These are phyloP conservation scores for Pachycephala philippinensis DNA, from an alignment of 2,113 vertebrate species.

Conservation along the genomic window DNA sequence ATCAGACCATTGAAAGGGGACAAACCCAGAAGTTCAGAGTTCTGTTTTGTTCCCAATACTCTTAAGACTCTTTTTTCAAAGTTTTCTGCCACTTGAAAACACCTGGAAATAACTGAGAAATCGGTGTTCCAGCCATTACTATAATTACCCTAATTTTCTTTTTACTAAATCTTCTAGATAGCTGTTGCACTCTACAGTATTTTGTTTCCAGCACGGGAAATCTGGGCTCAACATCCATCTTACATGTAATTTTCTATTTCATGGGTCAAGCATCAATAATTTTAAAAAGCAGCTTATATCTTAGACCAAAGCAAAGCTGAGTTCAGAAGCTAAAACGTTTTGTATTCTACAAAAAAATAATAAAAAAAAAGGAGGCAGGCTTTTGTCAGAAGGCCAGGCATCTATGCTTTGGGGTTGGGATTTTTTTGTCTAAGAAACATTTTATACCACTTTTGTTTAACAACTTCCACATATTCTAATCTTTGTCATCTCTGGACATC, in stretches of 20 bases:
- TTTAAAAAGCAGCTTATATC: background rate
- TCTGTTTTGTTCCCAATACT: background rate
- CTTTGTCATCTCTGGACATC: background rate
- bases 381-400: background rate
- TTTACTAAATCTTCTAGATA: background rate
- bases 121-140: background rate
- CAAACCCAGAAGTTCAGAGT: background rate
- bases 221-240: background rate
- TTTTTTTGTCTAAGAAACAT: background rate
- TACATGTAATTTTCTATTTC: background rate
- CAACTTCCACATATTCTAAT: slow-evolving; percentile 28
- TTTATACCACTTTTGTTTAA: background rate
- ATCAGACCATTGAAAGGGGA: background rate
- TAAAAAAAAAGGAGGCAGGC: background rate
- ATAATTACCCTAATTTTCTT: background rate
- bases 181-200: background rate
- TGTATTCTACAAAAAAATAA: background rate
- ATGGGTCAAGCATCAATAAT: background rate
- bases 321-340: background rate
- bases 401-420: too few species aligned
- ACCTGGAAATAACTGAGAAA: background rate
- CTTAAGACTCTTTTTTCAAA: background rate
- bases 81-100: background rate
- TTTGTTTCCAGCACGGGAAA: background rate
- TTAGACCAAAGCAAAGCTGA: background rate